Evolutionary conservation across 2,888 invertebrate genomes (phyloP).

Genomic region (Cheilosia grossa): DNA sequence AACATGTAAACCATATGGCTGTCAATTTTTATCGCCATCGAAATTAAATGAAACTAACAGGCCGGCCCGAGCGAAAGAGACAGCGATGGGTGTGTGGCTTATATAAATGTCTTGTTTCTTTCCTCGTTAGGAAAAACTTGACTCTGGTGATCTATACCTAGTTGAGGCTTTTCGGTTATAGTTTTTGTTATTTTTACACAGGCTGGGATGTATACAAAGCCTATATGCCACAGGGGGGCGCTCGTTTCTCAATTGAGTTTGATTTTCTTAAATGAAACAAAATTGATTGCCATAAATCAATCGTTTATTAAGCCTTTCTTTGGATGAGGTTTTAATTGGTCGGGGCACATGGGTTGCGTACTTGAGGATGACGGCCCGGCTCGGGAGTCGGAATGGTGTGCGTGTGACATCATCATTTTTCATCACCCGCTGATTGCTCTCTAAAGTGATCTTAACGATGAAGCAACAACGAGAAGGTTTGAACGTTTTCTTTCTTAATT

Average conservation of each 20-base stretch:
- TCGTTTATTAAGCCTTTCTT: slow-evolving; percentile 72
- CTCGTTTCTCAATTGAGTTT: slow-evolving; percentile 65
- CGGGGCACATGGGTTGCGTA: slow-evolving; percentile 49
- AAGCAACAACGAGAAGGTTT: slow-evolving; percentile 12
- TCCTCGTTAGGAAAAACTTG: slow-evolving; percentile 6
- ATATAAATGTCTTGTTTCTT: not conserved
- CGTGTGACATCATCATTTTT: slow-evolving; percentile 58
- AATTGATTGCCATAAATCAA: slow-evolving; percentile 74
- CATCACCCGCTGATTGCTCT: slow-evolving; percentile 58
- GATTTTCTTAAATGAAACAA: slow-evolving; percentile 74
- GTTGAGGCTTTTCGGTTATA: slow-evolving; percentile 29
- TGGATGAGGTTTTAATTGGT: slow-evolving; percentile 66
- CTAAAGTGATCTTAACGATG: slow-evolving; percentile 49
- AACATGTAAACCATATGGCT: slow-evolving; percentile 71
- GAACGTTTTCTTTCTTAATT: slow-evolving; percentile 29
- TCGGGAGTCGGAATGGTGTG: slow-evolving; percentile 3
- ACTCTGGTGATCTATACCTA: slow-evolving; percentile 5
- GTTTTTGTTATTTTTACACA: slow-evolving; percentile 32
- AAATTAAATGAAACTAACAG: slow-evolving; percentile 65
- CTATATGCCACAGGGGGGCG: slow-evolving; percentile 10
- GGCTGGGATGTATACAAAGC: not conserved
- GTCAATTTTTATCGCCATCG: slow-evolving; percentile 72
- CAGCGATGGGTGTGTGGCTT: slow-evolving; percentile 10
- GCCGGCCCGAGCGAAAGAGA: slow-evolving; percentile 6
- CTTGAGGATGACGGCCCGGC: slow-evolving; percentile 7